Base-by-base conservation (phyloP, 2,113 vertebrate genomes). In the Hippocampus mohnikei region DNA sequence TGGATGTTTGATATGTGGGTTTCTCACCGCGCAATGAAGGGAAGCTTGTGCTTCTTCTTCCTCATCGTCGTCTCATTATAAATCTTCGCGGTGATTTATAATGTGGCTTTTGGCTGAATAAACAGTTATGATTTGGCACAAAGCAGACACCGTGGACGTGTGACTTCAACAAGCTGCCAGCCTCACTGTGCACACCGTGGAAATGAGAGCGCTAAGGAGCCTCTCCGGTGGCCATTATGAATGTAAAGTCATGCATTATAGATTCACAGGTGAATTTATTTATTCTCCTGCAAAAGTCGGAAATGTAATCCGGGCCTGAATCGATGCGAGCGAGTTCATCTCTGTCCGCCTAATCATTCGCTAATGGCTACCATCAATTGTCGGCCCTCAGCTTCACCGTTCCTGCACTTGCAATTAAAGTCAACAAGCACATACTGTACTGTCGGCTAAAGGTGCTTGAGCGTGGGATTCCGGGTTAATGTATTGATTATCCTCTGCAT, bases 351-450 rank as follows among this genome's bases (percentile, higher is more conserved):
- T 92, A 92, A 93, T 92, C 90, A 92, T 93, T 91, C 80, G 87
- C 90, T 92, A 93, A 93, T 92, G 90, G 90, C 90, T 76, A 88
- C 88, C 91, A 92, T 93, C 92, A 92, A 92, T 93, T 92, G 88
- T 89, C 77, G 79, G 87, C 85, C 85, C 74, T 77, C 76, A 68
- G 88, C 81, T 76, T 78, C 79, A 69, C 73, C 85, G 87, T 84
- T 76, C 81, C 78, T 81, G 88, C 91, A 92, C 81, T 78, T 78
- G 88, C 92, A 92, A 92, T 92, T 92, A 91, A 89, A 90, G 82
- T 84, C 84, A 89, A 88, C 86, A 85, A 76, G 79, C 82, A 70
- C 82, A 84, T 80, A 86, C 82, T 81, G 85, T 87, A 86, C 75
- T 67, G 83, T 83, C 79, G 80, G 83, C 78, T 84, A 83, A 88